Percentiles rank a stretch among this genome's conserved stretches.
These are phyloP conservation scores for Dreissena rostriformis DNA, from an alignment of 1,140 invertebrate genomes.

Conservation along the genomic window DNA sequence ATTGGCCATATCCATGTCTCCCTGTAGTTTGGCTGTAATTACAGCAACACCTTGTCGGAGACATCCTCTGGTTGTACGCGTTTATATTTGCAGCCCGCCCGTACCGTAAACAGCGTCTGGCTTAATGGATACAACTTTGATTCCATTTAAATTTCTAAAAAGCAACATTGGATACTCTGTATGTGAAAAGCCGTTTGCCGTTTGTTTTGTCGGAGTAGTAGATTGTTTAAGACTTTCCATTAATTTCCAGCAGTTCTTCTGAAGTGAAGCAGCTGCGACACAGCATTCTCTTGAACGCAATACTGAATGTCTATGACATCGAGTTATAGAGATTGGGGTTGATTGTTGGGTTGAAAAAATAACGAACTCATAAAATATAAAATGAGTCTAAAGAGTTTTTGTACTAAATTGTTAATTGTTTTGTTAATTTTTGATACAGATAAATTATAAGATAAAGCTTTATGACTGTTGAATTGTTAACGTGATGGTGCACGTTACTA, in stretches of 20 bases:
- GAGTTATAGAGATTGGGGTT: constrained; percentile 85
- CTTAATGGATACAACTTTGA: not conserved
- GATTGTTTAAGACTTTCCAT: constrained; percentile 54
- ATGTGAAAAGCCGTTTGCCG: constrained; percentile 18
- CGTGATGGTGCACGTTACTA: not conserved
- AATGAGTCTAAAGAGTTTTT: constrained; percentile 4
- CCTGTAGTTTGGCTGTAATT: constrained; percentile 11
- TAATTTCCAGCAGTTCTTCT: constrained; percentile 58
- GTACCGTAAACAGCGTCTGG: not conserved
- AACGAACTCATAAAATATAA: constrained; percentile 70
- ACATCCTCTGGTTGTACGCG: constrained; percentile 6
- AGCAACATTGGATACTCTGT: constrained; percentile 8
- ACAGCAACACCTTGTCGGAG: constrained; percentile 18
- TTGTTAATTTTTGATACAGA: not conserved
- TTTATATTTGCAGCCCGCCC: not conserved
- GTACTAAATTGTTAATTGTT: not conserved
- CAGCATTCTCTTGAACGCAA: constrained; percentile 80
- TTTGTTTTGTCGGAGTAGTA: constrained; percentile 52
- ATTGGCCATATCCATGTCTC: not conserved
- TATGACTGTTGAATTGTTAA: not conserved
- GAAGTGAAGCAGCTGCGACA: constrained; percentile 59
- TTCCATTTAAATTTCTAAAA: not conserved
- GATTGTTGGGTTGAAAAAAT: constrained; percentile 85
- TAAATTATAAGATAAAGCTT: not conserved
- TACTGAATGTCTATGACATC: constrained; percentile 84